Evolutionary conservation across 1,140 invertebrate species (phyloP), one percentile per base, ranked within the genome.

Genomic region (Formica selysi): DNA sequence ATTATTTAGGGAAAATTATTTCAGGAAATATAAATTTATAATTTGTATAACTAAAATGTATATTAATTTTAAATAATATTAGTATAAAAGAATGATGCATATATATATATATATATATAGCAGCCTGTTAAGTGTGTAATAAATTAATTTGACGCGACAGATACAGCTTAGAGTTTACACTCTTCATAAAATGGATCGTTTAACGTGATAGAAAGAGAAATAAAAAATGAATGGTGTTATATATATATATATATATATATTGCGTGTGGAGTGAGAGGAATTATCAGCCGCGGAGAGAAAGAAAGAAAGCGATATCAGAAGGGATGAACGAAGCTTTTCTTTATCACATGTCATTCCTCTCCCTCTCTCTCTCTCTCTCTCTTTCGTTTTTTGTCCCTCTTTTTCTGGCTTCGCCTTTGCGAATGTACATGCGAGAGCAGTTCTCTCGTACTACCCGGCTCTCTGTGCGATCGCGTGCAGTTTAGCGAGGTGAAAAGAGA

Each of bases 291-390:
- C 3, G 38, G 29, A 61, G 29, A 19, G 36, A 32, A 32, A 32
- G 1, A 16, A 26, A 38, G 48, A 29, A 19, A 61, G 22, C 13
- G 68, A 38, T 51, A 26, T 29, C 19, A 10, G 36, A 26, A 22
- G 13, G 36, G 10, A 68, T 19, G 51, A 22, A 68, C 19, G 41
- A 32, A 6, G 44, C 51, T 36, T 74, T 41, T 41, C 79, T 71
- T 61, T 81, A n/a, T 81, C 68, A 73, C 38, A 8, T 51, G 8
- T 67, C n/a, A n/a, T 67, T 84, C 65, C n/a, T 22, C 62, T 64
- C 51, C n/a, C 51, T n/a, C 19, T 67, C 44, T 67, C 5, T 48
- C 13, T 59, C n/a, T 48, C 26, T 64, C 54, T 67, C 41, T 61
- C 32, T 41, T 2, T 19, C 54, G 51, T 3, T 38, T 7, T 68